Evolutionary conservation across 2,888 invertebrate species (phyloP).

Genomic region (Urechis unicinctus): DNA sequence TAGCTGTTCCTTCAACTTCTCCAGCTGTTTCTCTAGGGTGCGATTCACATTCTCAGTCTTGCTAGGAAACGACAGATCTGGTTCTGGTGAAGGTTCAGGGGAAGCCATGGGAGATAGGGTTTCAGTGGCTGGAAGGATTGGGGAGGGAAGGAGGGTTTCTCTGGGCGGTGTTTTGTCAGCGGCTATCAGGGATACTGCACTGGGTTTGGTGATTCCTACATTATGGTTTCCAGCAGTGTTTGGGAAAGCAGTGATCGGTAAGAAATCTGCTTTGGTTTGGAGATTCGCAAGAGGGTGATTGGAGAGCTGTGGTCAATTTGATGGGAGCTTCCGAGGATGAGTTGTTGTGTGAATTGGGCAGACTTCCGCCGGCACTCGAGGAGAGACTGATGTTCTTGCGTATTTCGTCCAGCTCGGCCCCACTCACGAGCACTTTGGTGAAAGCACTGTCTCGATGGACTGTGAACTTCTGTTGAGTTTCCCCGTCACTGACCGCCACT

Average conservation of each 20-base stretch:
- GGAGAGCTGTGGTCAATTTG: too few relatives aligned
- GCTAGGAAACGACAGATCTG: too few relatives aligned
- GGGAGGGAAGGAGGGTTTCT: background rate
- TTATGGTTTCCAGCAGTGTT: too few relatives aligned
- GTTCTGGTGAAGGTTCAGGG: too few relatives aligned
- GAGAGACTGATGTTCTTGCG: background rate
- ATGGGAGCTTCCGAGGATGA: background rate
- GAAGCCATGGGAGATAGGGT: too few relatives aligned
- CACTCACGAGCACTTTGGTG: background rate
- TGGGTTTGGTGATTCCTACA: too few relatives aligned
- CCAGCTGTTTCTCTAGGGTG: background rate
- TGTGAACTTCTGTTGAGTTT: background rate
- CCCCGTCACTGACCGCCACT: too few relatives aligned
- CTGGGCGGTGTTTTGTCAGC: background rate
- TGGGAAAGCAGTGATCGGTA: background rate
- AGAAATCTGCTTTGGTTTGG: too few relatives aligned
- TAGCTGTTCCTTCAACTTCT: background rate
- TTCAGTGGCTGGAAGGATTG: background rate
- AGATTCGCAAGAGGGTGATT: too few relatives aligned
- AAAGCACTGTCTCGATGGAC: background rate
- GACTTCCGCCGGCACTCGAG: background rate
- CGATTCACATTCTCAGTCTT: background rate
- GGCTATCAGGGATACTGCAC: background rate
- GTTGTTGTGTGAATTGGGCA: too few relatives aligned
- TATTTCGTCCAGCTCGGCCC: background rate